phyloP scores from a whole-genome alignment of 2,888 invertebrate species.

The Vandiemenella viatica region DNA sequence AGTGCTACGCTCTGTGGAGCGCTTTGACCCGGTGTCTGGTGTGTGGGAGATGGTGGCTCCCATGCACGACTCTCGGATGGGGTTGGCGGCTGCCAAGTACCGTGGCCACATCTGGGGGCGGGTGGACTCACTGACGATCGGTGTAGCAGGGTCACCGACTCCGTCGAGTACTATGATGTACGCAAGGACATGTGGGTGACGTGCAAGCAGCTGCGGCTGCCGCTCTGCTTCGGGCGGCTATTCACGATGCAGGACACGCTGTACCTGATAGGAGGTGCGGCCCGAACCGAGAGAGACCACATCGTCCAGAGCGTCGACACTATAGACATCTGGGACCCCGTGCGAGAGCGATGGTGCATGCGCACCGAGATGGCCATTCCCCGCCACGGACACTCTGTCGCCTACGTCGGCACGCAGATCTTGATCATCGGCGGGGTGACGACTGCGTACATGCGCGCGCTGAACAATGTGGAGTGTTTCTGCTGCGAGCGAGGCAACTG shows the following conservation, averaged over 20 bases:
- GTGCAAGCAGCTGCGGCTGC: constrained; percentile 21
- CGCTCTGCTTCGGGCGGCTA: constrained; percentile 25
- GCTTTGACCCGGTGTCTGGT: constrained; percentile 39
- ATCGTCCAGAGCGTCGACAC: constrained; percentile 40
- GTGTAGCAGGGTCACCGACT: constrained; percentile 34
- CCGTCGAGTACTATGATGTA: constrained; percentile 49
- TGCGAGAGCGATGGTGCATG: constrained; percentile 38
- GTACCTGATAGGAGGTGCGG: constrained; percentile 52
- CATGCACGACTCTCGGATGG: constrained; percentile 43
- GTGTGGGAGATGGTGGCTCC: constrained; percentile 43
- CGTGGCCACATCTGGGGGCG: constrained; percentile 55
- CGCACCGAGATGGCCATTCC: constrained; percentile 46
- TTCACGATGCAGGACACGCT: constrained; percentile 33
- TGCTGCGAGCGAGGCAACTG: constrained; percentile 42
- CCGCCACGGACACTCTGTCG: constrained; percentile 47
- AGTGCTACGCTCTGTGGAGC: constrained; percentile 45
- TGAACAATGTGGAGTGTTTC: constrained; percentile 50
- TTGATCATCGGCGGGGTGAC: constrained; percentile 51
- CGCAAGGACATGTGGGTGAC: constrained; percentile 37
- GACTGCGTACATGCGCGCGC: constrained; percentile 44
- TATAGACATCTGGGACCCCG: constrained; percentile 42
- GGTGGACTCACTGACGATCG: constrained; percentile 46
- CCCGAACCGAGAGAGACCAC: constrained; percentile 36
- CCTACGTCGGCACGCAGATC: constrained; percentile 41
- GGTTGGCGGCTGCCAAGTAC: constrained; percentile 43